phyloP scores from a whole-genome alignment of 2,113 vertebrate species.

The Tretioscincus oriximinensis region DNA sequence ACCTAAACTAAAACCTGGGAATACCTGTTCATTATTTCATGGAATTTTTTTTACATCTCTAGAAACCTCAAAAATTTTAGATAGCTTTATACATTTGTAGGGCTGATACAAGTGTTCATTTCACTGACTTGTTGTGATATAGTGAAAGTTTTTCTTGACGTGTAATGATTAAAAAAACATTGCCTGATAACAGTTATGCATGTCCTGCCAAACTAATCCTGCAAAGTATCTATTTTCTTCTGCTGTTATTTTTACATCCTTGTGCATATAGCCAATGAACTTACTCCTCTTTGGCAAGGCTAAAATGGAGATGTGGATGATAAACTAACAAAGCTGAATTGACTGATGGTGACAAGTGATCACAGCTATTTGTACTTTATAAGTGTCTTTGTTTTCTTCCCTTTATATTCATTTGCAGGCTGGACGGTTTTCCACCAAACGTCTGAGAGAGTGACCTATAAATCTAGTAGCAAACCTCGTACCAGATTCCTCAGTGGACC shows the following conservation, averaged over 20 bases:
- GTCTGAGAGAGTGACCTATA: slow-evolving; percentile 97
- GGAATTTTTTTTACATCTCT: slow-evolving; percentile 46
- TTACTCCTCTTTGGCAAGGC: slow-evolving; percentile 76
- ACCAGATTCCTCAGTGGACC: slow-evolving; percentile 99
- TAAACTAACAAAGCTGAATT: slow-evolving; percentile 77
- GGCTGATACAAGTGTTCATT: slow-evolving; percentile 23
- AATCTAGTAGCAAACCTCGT: slow-evolving; percentile 99
- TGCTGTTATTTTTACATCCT: slow-evolving; percentile 64
- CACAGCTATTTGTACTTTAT: slow-evolving; percentile 80
- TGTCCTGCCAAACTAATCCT: slow-evolving; percentile 69
- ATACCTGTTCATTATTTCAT: slow-evolving; percentile 20
- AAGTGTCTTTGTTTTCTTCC: slow-evolving; percentile 89
- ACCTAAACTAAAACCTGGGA: neutral
- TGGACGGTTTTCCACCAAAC: slow-evolving; percentile 98
- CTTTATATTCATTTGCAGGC: slow-evolving; percentile 93
- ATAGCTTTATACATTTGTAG: neutral
- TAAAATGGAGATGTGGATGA: slow-evolving; percentile 73
- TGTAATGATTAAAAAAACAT: slow-evolving; percentile 57
- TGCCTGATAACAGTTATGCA: slow-evolving; percentile 59
- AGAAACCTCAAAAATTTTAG: neutral
- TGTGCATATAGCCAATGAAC: slow-evolving; percentile 71
- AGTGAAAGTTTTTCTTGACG: neutral
- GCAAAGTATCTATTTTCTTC: slow-evolving; percentile 66
- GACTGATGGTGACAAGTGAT: slow-evolving; percentile 77
- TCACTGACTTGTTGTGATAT: neutral